Conservation (phyloP, 2,888 invertebrate genomes). For the Drosophila percnosoma region DNA sequence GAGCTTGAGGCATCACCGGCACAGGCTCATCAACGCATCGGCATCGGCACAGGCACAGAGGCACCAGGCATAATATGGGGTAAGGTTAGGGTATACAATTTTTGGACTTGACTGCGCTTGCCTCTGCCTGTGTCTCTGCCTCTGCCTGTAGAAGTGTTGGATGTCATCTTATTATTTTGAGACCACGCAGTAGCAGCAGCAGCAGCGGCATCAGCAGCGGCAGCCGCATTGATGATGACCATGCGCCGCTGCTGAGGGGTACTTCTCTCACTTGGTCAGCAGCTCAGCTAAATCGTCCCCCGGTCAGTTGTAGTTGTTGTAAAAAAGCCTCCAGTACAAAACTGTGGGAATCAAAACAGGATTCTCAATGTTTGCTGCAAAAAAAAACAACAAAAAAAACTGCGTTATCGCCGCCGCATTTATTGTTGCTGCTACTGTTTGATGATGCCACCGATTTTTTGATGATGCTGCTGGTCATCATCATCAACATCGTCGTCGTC, state of each 20-base stretch:
- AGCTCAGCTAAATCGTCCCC: constrained; percentile 35
- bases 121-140: constrained; percentile 37
- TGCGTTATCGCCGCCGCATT: constrained; percentile 59
- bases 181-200: constrained; percentile 64
- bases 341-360: constrained; percentile 86
- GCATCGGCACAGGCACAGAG: constrained; percentile 27
- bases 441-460: constrained; percentile 69
- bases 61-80: constrained; percentile 49
- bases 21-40: constrained; percentile 23
- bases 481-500: constrained; percentile 25
- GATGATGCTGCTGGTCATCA: constrained; percentile 65
- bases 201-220: constrained; percentile 42
- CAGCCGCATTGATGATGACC: constrained; percentile 66
- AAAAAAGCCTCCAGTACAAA: constrained; percentile 62
- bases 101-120: constrained; percentile 39
- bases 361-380: constrained; percentile 65
- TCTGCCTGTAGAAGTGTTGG: constrained; percentile 84
- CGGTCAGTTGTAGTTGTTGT: constrained; percentile 57
- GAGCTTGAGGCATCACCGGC: constrained; percentile 8
- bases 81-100: constrained; percentile 47
- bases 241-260: constrained; percentile 59
- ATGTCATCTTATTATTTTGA: constrained; percentile 85
- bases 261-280: constrained; percentile 13
- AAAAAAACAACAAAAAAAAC: constrained; percentile 31
- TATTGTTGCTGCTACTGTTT: constrained; percentile 47